phyloP scores from a whole-genome alignment of 2,888 invertebrate species.

The Mechanitis messenoides region DNA sequence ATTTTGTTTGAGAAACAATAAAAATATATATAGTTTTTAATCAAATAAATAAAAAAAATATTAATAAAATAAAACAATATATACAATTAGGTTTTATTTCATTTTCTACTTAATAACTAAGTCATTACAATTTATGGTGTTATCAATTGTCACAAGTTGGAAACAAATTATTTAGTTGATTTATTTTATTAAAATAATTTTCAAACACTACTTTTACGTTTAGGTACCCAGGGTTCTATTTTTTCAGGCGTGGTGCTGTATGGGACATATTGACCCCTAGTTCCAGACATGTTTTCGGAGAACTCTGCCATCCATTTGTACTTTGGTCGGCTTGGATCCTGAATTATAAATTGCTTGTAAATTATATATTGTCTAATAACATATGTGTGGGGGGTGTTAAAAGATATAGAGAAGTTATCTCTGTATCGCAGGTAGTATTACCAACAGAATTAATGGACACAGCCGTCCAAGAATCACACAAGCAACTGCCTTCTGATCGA shows the following conservation, averaged over 20 bases:
- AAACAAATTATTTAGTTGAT: not conserved
- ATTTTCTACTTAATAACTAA: constrained; percentile 60
- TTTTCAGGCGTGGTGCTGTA: constrained; percentile 93
- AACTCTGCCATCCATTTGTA: constrained; percentile 92
- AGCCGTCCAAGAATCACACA: no score
- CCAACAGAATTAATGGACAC: no score
- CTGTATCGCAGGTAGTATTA: no score
- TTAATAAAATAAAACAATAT: constrained; percentile 6
- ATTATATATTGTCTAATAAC: no score
- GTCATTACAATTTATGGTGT: constrained; percentile 15
- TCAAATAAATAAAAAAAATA: no score
- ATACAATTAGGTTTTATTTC: constrained; percentile 40
- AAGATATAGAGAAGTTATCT: no score
- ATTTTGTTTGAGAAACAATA: no score
- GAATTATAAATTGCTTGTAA: constrained; percentile 3
- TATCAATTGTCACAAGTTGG: not conserved
- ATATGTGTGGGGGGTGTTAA: no score
- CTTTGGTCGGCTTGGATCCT: constrained; percentile 84
- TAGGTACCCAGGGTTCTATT: constrained; percentile 89
- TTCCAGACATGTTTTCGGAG: constrained; percentile 90
- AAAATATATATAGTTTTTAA: no score
- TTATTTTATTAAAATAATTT: not conserved
- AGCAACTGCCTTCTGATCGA: no score
- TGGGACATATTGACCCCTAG: constrained; percentile 88
- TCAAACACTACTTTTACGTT: constrained; percentile 38